Conservation (phyloP, 2,888 invertebrate genomes). For the Petrolisthes manimaculis region DNA sequence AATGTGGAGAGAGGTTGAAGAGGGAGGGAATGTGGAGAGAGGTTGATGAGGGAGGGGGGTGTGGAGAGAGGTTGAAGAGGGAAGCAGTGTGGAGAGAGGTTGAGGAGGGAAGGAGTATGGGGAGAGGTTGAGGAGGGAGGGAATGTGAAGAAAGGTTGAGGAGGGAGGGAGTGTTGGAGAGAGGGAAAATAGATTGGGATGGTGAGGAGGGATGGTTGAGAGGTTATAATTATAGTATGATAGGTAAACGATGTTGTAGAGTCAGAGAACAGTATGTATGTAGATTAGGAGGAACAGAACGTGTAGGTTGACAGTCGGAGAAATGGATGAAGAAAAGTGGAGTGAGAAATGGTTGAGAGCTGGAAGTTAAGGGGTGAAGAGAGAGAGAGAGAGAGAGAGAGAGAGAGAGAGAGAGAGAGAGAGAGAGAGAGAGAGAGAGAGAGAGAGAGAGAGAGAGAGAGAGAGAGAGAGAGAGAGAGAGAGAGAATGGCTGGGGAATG, state of each 20-base stretch:
- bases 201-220: no score
- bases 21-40: not conserved
- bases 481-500: not conserved
- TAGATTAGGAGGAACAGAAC: no score
- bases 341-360: no score
- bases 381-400: slow-evolving; percentile 17
- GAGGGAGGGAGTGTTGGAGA: no score
- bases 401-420: not conserved
- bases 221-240: no score
- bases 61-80: not conserved
- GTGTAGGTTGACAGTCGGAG: no score
- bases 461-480: not conserved
- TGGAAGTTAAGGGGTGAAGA: not conserved
- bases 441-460: not conserved
- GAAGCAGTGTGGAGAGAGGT: not conserved
- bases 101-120: not conserved
- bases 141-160: not conserved
- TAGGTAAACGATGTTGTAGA: no score
- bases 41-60: not conserved
- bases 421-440: not conserved
- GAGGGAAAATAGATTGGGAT: no score
- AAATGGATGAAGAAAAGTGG: no score
- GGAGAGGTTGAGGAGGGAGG: not conserved
- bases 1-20: not conserved
- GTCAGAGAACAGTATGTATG: no score